phyloP scores from a whole-genome alignment of 2,888 invertebrate species.

The Pachymerium ferrugineum region DNA sequence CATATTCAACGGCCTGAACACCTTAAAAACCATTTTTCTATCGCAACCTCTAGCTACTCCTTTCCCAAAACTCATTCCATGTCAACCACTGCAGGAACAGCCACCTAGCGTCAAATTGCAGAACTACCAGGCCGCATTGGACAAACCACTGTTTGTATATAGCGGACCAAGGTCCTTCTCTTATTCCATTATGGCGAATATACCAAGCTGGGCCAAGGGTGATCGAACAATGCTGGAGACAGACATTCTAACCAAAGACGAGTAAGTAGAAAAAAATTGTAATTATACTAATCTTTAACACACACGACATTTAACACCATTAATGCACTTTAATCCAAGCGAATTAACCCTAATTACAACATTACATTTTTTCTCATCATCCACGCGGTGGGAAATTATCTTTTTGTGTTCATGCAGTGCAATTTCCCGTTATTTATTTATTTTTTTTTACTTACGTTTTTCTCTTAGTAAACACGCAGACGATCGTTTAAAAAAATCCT shows the following conservation, averaged over 20 bases:
- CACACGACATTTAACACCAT: neutral
- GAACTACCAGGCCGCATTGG: neutral
- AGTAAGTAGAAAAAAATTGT: neutral
- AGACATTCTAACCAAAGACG: neutral
- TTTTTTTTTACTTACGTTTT: too few relatives aligned
- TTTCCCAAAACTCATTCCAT: neutral
- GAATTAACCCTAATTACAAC: neutral
- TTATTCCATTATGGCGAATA: neutral
- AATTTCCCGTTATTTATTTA: too few relatives aligned
- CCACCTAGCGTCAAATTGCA: neutral
- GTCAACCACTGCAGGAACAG: neutral
- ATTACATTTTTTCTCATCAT: neutral
- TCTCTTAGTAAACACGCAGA: too few relatives aligned
- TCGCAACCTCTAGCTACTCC: too few relatives aligned
- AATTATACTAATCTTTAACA: too few relatives aligned
- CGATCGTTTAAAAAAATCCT: too few relatives aligned
- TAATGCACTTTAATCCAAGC: neutral
- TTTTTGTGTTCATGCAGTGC: neutral
- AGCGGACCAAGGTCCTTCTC: neutral
- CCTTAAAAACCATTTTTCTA: too few relatives aligned
- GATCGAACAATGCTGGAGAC: neutral
- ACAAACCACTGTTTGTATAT: neutral
- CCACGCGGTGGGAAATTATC: too few relatives aligned
- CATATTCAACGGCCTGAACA: too few relatives aligned
- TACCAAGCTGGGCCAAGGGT: neutral